Evolutionary conservation across 2,888 invertebrate species (phyloP).

Genomic region (Sceliomorpha sp.): DNA sequence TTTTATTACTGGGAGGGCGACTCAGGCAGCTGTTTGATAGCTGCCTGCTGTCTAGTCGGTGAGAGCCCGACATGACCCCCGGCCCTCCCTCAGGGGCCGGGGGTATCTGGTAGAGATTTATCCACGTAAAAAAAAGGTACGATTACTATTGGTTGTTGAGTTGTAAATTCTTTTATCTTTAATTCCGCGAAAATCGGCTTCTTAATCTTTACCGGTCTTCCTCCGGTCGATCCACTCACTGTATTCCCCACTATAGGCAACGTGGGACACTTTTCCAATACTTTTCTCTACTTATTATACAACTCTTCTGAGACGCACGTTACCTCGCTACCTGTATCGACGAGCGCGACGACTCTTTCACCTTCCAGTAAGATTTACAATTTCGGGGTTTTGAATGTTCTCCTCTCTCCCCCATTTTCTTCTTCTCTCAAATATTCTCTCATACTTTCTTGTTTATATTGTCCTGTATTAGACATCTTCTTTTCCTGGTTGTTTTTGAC

Average conservation of each 20-base stretch:
- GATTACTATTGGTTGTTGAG: not conserved
- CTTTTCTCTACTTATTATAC: not conserved
- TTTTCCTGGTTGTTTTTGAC: too few species aligned
- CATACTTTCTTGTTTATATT: too few species aligned
- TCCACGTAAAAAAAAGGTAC: too few species aligned
- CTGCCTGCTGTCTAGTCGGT: too few species aligned
- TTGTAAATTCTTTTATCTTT: too few species aligned
- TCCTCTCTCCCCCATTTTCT: not conserved
- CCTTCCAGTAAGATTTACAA: not conserved
- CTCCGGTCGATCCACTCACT: not conserved
- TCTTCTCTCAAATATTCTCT: not conserved
- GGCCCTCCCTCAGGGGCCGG: too few species aligned
- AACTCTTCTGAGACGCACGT: not conserved
- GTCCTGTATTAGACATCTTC: too few species aligned
- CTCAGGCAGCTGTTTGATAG: too few species aligned
- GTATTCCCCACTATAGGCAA: conserved; percentile 1
- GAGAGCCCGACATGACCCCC: too few species aligned
- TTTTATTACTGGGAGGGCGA: too few species aligned
- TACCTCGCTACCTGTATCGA: not conserved
- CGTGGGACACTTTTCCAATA: not conserved
- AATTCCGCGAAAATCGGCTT: not conserved
- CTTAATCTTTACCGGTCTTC: not conserved
- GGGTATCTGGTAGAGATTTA: too few species aligned
- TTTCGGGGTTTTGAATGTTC: too few species aligned
- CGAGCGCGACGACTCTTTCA: not conserved